Evolutionary conservation across 2,888 invertebrate genomes (phyloP), one percentile per base, ranked within the genome.

Genomic region (Neuroscelio doddi): DNA sequence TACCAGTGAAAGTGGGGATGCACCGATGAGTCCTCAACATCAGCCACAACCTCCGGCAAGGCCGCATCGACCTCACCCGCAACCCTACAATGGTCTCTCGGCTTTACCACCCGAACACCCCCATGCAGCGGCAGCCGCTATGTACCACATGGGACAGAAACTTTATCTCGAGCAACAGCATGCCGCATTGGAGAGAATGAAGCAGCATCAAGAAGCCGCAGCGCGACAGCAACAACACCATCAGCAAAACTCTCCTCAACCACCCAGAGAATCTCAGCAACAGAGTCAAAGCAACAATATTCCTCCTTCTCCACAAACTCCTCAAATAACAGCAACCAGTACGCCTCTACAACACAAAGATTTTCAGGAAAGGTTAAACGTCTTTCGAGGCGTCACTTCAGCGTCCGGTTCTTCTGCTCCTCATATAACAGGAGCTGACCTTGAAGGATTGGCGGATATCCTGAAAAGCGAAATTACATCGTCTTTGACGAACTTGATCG

Each of bases 381-480:
- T 93, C 80, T 88, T 94, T 80, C 88, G 93, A 71, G 91, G 88
- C 75, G 91, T 89, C 72, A 88, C 90, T n/a, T 76, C 75, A 26
- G 68, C 73, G 32, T 73, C 79, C 8, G 90, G 89, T 59, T 90
- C 92, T 4, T 82, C 91, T 64, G 89, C 89, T 50, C 88, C 91
- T 34, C 80, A 80, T 57, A 89, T 90, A 73, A 90, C 92, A 1
- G 92, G 92, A 9, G 89, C 92, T 1, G 96, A 96, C 79, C 87
- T 96, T 4, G 94, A 96, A 81, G 93, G 93, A 50, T 87, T 98
- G 46, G 95, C 96, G n/a, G 95, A 96, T 79, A 91, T 93, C 52
- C 88, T 98, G 3, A 97, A 97, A 86, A 91, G 90, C 47, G 97
- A 97, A 87, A 93, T 97, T 70, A 92, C 93, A 16, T 90, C 93